Base-by-base conservation (phyloP, 2,113 vertebrate genomes). In the Pygoscelis antarcticus region DNA sequence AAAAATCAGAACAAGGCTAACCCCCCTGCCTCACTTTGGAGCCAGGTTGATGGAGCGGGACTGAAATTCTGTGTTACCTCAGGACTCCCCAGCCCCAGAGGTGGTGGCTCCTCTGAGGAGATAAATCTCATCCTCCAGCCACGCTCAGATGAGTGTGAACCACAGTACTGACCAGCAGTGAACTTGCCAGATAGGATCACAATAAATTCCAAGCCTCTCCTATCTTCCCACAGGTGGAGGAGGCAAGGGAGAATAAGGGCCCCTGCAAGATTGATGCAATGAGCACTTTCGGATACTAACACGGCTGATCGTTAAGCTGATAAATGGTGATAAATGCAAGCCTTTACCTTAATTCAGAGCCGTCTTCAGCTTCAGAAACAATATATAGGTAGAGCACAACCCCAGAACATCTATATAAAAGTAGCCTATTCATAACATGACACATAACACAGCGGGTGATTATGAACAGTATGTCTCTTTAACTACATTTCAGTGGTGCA, bases 1-100 rank as follows among this genome's bases (percentile, higher is more conserved):
- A 70, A 80, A 84, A 80, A 68, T 29, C 18, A 36, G 18, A 32
- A 74, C 47, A 60, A 68, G 5, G 9, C 12, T 29, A 20, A 7
- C 15, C 9, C 10, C 7, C 18, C 42, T 4, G 42, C 42, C 42
- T 42, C 42, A 42, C 14, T 91, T 58, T 69, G 25, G 17, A 77
- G 3, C 7, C n/a, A 34, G 11, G 3, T 4, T 52, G 27, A 32
- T 44, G 21, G 23, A 89, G 5, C 0, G 0, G 46, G n/a, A 44
- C 46, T 34, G 49, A 80, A 88, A 76, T 47, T 29, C 32, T 75
- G 47, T 32, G 32, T 7, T 42, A 60, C 6, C 38, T 54, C 16
- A n/a, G n/a, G 12, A 40, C 9, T 84, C 16, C 26, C 3, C 22
- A 76, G 18, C 4, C 15, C 21, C 32, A 27, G 29, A 75, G 40